phyloP scores from a whole-genome alignment of 2,113 vertebrate species.

The Galemys pyrenaicus region DNA sequence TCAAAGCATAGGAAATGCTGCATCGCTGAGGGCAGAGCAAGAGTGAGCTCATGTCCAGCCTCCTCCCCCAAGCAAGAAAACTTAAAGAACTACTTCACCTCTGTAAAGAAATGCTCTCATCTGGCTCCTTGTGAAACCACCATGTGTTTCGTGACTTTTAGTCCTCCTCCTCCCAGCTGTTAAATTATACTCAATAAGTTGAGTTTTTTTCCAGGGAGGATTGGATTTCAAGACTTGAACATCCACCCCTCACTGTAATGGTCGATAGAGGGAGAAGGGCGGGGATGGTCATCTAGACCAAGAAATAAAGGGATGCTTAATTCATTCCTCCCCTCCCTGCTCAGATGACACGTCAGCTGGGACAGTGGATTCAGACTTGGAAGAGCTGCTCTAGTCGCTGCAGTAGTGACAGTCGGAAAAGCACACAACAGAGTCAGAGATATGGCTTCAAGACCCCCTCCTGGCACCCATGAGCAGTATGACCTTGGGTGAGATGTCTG shows the following conservation, averaged over 20 bases:
- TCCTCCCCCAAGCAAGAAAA: background rate
- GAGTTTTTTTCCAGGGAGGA: background rate
- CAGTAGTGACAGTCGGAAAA: background rate
- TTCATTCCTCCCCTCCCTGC: background rate
- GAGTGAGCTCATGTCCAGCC: background rate
- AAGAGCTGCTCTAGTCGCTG: background rate
- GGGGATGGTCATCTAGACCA: background rate
- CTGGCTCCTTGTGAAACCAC: conserved; percentile 13
- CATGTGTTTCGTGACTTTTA: background rate
- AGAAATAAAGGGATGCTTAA: background rate
- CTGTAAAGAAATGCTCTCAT: background rate
- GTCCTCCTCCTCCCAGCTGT: background rate
- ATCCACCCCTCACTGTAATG: background rate
- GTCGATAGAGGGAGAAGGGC: background rate
- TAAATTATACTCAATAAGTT: background rate
- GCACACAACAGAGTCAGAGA: background rate
- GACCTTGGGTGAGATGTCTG: background rate
- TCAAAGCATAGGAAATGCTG: background rate
- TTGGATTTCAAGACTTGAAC: background rate
- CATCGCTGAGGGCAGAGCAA: background rate
- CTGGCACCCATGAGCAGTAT: background rate
- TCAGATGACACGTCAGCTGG: background rate
- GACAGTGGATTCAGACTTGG: background rate
- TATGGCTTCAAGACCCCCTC: background rate
- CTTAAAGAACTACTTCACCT: background rate